Evolutionary conservation across 2,888 invertebrate genomes (phyloP).

Genomic region (Drosophila nigricruria): DNA sequence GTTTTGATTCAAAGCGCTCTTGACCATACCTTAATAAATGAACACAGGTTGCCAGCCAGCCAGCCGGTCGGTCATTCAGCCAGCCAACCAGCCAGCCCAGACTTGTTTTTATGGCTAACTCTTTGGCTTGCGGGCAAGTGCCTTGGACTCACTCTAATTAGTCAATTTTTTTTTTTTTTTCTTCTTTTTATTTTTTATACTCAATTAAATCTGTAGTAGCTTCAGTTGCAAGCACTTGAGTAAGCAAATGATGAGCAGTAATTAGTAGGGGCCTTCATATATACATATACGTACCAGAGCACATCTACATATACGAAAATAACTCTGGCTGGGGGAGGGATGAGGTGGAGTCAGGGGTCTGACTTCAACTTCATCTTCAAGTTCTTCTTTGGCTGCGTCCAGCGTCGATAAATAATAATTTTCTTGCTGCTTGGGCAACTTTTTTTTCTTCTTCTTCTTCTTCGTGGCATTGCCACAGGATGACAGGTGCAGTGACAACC

Average conservation of each 20-base stretch:
- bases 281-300: conserved; percentile 23
- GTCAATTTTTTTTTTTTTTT: conserved; percentile 65
- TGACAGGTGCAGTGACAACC: conserved; percentile 79
- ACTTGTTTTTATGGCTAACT: conserved; percentile 67
- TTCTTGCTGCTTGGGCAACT: conserved; percentile 64
- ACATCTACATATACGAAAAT: conserved; percentile 26
- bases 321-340: conserved; percentile 6
- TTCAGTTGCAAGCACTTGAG: conserved; percentile 68
- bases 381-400: conserved; percentile 25
- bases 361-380: conserved; percentile 9
- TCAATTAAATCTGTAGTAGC: conserved; percentile 75
- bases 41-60: conserved; percentile 65
- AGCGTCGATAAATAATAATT: conserved; percentile 76
- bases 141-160: conserved; percentile 79
- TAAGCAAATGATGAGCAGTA: conserved; percentile 82
- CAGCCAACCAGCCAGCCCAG: conserved; percentile 29
- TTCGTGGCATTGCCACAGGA: conserved; percentile 63
- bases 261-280: conserved; percentile 64
- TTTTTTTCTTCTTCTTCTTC: conserved; percentile 27
- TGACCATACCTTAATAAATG: conserved; percentile 79
- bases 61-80: conserved; percentile 5
- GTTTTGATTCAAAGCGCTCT: conserved; percentile 80
- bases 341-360: conserved; percentile 7
- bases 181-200: conserved; percentile 60
- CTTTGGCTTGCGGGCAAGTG: conserved; percentile 74